Evolutionary conservation across 2,888 invertebrate species (phyloP), one percentile per base, ranked within the genome.

Genomic region (Pseudococcus longispinus): DNA sequence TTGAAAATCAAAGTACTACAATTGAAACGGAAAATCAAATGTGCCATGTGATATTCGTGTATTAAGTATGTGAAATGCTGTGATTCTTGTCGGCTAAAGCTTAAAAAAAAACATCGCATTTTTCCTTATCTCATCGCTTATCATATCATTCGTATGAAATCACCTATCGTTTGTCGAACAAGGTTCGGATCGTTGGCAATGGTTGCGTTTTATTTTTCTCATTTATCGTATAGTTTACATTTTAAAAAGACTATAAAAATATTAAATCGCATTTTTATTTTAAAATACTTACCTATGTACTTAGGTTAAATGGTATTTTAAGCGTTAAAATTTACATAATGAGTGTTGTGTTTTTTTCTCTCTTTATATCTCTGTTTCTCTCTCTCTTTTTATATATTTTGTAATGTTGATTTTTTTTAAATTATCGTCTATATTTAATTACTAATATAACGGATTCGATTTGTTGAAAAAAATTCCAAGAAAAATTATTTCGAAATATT

Each of bases 71-170:
- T 18, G 18, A 70, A 70, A 70, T 70, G 23, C 77, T 80, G 77
- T 80, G 77, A 80, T 80, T 80, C 26, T 42, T 37, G 77, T 42
- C n/a, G 77, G 77, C 32, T 80, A 42, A 60, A 37, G 37, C 37
- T 37, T 37, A 37, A 37, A 37, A 37, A 32, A 37, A 80, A 80
- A 42, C 77, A 80, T 42, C 77, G 32, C 32, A 80, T 42, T 80
- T 80, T 60, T 60, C 8, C 4, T 20, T 60, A 18, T 70, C 29
- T 70, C 29, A 15, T 15, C 29, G 18, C n/a, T 29, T 70, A 29
- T 70, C 29, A 6, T 70, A 29, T 70, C 6, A 29, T 18, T 29
- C 29, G 26, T 65, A n/a, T n/a, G 8, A 51, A 51, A 46, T 37
- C 9, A 37, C 46, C n/a, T 18, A 51, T 13, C 44, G 13, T 15